A percentile compares a stretch with the other conserved stretches of the same genome.
Conservation (phyloP, 2,113 vertebrate species). For the Rousettus leschenaultii region DNA sequence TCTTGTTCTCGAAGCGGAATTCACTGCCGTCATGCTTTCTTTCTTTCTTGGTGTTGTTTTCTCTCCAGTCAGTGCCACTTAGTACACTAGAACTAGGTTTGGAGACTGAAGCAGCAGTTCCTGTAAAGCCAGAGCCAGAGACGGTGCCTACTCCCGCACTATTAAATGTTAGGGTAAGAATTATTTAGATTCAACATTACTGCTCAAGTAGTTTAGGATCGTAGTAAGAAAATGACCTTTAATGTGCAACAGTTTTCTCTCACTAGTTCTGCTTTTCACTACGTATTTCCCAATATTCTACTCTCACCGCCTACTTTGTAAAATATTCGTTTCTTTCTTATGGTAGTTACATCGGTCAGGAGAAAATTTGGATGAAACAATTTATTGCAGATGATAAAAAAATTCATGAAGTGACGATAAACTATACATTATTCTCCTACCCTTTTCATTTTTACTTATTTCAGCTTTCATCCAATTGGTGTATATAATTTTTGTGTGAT, state of each 20-base stretch:
- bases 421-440: background rate
- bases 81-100: constrained; percentile 89
- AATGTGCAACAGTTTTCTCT: background rate
- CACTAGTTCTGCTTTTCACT: background rate
- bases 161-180: constrained; percentile 91
- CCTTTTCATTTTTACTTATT: background rate
- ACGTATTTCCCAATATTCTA: background rate
- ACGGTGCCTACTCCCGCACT: constrained; percentile 86
- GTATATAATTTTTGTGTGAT: background rate
- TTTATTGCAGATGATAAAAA: background rate
- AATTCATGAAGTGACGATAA: background rate
- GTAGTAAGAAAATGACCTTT: background rate
- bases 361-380: background rate
- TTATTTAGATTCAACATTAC: background rate
- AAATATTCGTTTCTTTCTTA: background rate
- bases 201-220: background rate
- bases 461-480: background rate
- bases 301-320: background rate
- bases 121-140: constrained; percentile 84
- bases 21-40: constrained; percentile 21
- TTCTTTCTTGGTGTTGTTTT: constrained; percentile 44
- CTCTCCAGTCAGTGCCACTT: constrained; percentile 89
- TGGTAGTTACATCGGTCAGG: background rate
- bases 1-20: constrained; percentile 54
- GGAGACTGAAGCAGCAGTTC: constrained; percentile 85